A percentile compares a stretch with the other conserved stretches of the same genome.
These are phyloP conservation scores for Gila orcuttii DNA, from an alignment of 2,113 vertebrate species.

Conservation along the genomic window DNA sequence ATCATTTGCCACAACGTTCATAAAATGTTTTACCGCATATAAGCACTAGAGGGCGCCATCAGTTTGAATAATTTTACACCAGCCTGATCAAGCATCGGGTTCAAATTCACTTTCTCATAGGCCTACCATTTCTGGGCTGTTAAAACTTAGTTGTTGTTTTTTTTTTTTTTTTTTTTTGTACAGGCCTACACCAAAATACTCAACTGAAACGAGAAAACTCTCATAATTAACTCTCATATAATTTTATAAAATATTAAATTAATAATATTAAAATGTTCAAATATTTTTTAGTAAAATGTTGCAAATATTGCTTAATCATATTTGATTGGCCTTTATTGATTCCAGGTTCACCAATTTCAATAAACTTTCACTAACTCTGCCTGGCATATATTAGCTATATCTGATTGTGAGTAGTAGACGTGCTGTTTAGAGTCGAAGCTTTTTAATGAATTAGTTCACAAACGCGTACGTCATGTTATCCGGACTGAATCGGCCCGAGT, in stretches of 20 bases:
- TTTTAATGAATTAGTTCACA: background rate
- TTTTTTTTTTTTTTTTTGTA: too few relatives aligned
- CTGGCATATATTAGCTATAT: background rate
- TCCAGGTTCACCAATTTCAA: background rate
- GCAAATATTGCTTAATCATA: background rate
- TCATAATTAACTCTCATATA: background rate
- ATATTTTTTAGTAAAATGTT: background rate
- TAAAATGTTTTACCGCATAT: background rate
- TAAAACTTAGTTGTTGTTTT: too few relatives aligned
- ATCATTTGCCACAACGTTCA: background rate
- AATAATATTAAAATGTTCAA: background rate
- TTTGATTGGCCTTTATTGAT: too few relatives aligned
- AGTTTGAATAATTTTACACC: background rate
- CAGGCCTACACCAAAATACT: too few relatives aligned
- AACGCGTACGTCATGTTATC: too few relatives aligned
- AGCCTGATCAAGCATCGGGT: background rate
- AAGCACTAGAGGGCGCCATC: slow-evolving; percentile 40
- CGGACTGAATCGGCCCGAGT: background rate
- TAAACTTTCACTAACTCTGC: background rate
- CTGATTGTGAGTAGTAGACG: background rate
- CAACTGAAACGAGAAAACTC: too few relatives aligned
- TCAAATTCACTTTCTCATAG: background rate
- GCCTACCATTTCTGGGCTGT: background rate
- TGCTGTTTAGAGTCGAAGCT: background rate
- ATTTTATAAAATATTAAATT: background rate